phyloP scores from a whole-genome alignment of 2,113 vertebrate species.

The Perca schrenkii region DNA sequence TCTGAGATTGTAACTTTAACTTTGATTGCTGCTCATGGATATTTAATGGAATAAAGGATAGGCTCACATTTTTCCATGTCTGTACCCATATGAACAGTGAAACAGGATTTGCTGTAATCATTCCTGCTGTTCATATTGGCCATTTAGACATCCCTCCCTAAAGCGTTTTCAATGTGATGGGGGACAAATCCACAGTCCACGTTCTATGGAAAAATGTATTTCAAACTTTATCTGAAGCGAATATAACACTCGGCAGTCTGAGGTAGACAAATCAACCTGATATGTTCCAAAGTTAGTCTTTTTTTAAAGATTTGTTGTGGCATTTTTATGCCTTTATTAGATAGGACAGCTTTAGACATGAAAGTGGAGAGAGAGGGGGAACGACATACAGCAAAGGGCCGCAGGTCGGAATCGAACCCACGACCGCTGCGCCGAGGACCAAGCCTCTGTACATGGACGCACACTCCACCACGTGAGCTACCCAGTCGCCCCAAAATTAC shows the following conservation, averaged over 20 bases:
- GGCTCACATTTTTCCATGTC: background rate
- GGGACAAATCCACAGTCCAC: background rate
- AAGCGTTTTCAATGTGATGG: background rate
- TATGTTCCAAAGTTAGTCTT: background rate
- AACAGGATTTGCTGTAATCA: background rate
- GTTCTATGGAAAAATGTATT: background rate
- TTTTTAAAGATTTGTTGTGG: no score
- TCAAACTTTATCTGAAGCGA: background rate
- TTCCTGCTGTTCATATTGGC: background rate
- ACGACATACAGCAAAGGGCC: no score
- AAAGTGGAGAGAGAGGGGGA: no score
- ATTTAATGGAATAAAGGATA: background rate
- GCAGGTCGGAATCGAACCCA: no score
- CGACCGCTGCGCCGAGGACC: no score
- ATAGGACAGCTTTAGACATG: no score
- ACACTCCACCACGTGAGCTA: no score
- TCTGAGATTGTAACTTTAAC: background rate
- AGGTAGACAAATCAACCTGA: background rate
- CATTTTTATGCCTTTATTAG: no score
- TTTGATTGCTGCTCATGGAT: background rate
- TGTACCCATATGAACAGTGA: background rate
- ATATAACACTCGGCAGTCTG: background rate
- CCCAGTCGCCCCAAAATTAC: no score
- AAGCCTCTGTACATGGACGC: no score
- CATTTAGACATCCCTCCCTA: background rate